phyloP scores from a whole-genome alignment of 2,888 invertebrate genomes.

The Resseliella maxima region DNA sequence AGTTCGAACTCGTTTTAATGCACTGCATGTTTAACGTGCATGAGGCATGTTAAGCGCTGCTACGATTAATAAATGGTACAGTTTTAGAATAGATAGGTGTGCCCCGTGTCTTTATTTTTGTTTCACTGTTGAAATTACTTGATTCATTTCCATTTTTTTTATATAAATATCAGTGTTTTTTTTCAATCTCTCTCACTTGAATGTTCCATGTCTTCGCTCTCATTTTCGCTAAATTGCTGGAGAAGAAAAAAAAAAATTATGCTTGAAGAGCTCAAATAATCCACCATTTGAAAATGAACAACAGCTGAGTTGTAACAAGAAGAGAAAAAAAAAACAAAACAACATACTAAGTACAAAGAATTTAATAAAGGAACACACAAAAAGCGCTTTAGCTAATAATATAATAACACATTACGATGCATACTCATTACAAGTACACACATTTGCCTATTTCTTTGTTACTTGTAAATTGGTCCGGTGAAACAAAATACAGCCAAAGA shows the following conservation, averaged over 20 bases:
- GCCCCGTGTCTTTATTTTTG: conserved; percentile 23
- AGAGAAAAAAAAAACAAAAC: background rate
- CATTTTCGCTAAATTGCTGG: conserved; percentile 24
- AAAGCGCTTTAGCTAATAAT: conserved; percentile 45
- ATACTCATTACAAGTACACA: conserved; percentile 46
- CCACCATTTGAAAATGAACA: background rate
- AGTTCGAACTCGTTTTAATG: conserved; percentile 33
- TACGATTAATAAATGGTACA: conserved; percentile 44
- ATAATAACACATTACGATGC: conserved; percentile 34
- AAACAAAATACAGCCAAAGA: background rate
- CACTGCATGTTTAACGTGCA: conserved; percentile 37
- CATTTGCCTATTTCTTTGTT: conserved; percentile 25
- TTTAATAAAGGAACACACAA: conserved; percentile 29
- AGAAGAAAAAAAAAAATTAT: background rate
- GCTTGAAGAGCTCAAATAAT: conserved; percentile 4
- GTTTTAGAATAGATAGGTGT: conserved; percentile 51
- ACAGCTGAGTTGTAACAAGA: too few species aligned
- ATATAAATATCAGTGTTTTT: background rate
- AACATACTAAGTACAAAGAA: too few species aligned
- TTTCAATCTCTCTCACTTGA: background rate
- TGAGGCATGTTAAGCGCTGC: conserved; percentile 46
- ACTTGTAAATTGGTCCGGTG: background rate
- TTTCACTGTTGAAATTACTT: conserved; percentile 29
- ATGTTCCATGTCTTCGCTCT: conserved; percentile 45
- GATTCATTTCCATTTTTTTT: conserved; percentile 32